Conservation (phyloP, 2,797 vertebrate species). For the Salarias fasciatus region DNA sequence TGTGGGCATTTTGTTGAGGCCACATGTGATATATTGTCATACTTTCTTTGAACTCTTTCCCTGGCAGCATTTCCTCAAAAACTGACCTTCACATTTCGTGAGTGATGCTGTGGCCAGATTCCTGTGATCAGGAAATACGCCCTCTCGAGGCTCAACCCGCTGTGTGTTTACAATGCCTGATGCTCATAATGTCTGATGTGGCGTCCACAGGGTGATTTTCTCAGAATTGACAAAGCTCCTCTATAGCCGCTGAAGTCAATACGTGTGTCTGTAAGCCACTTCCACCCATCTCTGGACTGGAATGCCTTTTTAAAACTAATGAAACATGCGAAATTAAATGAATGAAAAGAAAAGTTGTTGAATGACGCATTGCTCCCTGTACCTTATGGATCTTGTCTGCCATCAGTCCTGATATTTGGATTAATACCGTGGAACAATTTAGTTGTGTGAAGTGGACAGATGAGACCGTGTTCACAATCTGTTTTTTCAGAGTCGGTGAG, state of each 20-base stretch:
- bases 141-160: not conserved
- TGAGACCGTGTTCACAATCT: slow-evolving; percentile 58
- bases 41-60: too few species aligned
- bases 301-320: not conserved
- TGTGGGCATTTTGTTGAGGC: too few species aligned
- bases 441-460: slow-evolving; percentile 63
- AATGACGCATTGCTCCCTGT: slow-evolving; percentile 4
- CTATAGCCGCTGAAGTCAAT: not conserved
- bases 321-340: too few species aligned
- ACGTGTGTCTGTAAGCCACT: too few species aligned
- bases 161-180: not conserved
- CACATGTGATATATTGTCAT: too few species aligned
- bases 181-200: too few species aligned
- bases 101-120: too few species aligned
- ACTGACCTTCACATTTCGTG: too few species aligned
- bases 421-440: slow-evolving; percentile 60
- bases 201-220: not conserved
- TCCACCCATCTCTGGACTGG: not conserved
- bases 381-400: slow-evolving; percentile 18
- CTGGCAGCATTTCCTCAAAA: too few species aligned
- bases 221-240: not conserved
- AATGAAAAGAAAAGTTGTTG: too few species aligned
- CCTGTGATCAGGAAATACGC: not conserved
- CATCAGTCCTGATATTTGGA: slow-evolving; percentile 59
- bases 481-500: slow-evolving; percentile 48